Evolutionary conservation across 2,113 vertebrate genomes (phyloP).

Genomic region (Ammospiza nelsoni): DNA sequence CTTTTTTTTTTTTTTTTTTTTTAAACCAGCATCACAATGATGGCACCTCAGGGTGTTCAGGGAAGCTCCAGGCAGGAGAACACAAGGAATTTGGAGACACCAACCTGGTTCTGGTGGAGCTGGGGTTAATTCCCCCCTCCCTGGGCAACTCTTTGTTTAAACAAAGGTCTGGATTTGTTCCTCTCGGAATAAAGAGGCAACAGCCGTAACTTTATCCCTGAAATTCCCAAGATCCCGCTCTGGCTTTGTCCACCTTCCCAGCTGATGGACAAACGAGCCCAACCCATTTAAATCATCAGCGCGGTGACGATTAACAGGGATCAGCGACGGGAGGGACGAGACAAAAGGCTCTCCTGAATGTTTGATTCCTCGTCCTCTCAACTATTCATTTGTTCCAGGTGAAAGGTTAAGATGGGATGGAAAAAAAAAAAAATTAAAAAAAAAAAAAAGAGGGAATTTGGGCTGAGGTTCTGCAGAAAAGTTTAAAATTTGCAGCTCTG

Average conservation of each 20-base stretch:
- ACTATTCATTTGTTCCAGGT: background rate
- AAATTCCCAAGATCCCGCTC: background rate
- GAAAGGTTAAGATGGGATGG: background rate
- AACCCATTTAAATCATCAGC: fast-evolving
- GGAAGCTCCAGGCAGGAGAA: background rate
- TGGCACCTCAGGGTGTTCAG: background rate
- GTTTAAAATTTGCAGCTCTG: background rate
- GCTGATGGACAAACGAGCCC: background rate
- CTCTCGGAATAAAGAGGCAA: background rate
- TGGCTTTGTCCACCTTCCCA: background rate
- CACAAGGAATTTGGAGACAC: background rate
- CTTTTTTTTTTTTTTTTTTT: too few relatives aligned
- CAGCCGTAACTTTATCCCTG: background rate
- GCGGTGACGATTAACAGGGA: background rate
- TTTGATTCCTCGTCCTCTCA: background rate
- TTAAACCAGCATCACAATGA: background rate
- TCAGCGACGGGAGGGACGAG: background rate
- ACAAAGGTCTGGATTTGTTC: background rate
- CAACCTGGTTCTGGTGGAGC: background rate
- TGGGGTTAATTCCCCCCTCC: background rate
- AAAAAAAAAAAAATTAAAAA: too few relatives aligned
- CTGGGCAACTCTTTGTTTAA: background rate
- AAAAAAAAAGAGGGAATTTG: background rate
- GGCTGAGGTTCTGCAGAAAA: background rate
- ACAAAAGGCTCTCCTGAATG: background rate